Base-by-base conservation (phyloP, 2,797 vertebrate genomes). In the Xenentodon cancila region DNA sequence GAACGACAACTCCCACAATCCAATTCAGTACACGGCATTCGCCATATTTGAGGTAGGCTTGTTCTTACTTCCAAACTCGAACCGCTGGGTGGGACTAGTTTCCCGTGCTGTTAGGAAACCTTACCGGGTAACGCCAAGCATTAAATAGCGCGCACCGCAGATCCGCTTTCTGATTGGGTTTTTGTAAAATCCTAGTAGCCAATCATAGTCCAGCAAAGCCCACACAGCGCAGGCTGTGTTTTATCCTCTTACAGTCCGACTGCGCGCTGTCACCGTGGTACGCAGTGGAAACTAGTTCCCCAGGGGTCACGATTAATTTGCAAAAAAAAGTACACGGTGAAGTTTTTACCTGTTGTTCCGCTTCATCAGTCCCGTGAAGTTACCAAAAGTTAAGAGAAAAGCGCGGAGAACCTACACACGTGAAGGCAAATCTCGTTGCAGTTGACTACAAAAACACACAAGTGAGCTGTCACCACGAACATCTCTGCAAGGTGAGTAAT, bases 401-500 rank as follows among this genome's bases (percentile, higher is more conserved):
- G 30, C 21, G 50, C 27, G 5, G 1, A 20, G 74, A 75, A 72
- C 32, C 59, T 57, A 48, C 21, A 66, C 34, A 20, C 21, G 53
- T 50, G 68, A 73, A 57, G 70, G 37, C 54, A 51, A 22, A 59
- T 65, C 25, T 46, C 25, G 58, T 67, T 73, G 9, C 74, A 63
- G 37, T 48, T 59, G 27, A 69, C 64, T 63, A 44, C 53, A 57
- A 59, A 76, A 72, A 64, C 56, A 63, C 37, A 81, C 42, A 81
- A 58, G 25, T 50, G 76, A 81, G 66, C 66, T 82, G 73, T 77
- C 78, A 83, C 58, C 78, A 42, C 70, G 49, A 57, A 40, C 71
- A 46, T 64, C 78, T 54, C 64, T 78, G 59, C 73, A 59, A 79
- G 89, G 87, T 90, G 77, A 88, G 84, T 87, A 53, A 75, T 78